These are phyloP conservation scores for Uropetala carovei DNA, from an alignment of 2,888 invertebrate genomes.

Conservation along the genomic window DNA sequence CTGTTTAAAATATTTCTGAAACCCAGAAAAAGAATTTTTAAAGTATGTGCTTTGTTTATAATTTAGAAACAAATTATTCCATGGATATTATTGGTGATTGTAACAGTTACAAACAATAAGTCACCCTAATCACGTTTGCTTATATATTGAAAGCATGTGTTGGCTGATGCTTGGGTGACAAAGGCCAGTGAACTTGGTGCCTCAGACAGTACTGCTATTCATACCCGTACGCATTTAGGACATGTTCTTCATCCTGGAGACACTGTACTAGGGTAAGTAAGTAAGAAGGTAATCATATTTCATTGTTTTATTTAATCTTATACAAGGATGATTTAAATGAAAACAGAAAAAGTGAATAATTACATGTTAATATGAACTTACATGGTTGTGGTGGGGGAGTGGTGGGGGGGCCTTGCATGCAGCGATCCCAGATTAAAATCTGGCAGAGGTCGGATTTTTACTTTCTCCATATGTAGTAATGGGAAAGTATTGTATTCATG, in stretches of 20 bases:
- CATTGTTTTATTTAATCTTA: background rate
- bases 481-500: too few species aligned
- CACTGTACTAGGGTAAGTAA: conserved; percentile 92
- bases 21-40: too few species aligned
- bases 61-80: background rate
- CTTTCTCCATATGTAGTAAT: too few species aligned
- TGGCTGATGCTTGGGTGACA: conserved; percentile 96
- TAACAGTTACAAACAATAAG: too few species aligned
- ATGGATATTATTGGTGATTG: background rate
- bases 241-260: conserved; percentile 95
- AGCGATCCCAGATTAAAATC: too few species aligned
- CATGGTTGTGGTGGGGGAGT: too few species aligned
- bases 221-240: conserved; percentile 95
- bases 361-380: background rate
- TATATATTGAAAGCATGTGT: conserved; percentile 80
- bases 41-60: too few species aligned
- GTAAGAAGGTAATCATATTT: conserved; percentile 66
- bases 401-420: too few species aligned
- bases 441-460: too few species aligned
- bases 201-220: conserved; percentile 80
- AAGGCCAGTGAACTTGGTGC: conserved; percentile 91
- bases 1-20: too few species aligned
- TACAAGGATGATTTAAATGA: background rate
- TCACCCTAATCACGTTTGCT: too few species aligned
- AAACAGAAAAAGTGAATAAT: background rate